phyloP scores from a whole-genome alignment of 2,113 vertebrate genomes.

The Grammomys dolichurus region DNA sequence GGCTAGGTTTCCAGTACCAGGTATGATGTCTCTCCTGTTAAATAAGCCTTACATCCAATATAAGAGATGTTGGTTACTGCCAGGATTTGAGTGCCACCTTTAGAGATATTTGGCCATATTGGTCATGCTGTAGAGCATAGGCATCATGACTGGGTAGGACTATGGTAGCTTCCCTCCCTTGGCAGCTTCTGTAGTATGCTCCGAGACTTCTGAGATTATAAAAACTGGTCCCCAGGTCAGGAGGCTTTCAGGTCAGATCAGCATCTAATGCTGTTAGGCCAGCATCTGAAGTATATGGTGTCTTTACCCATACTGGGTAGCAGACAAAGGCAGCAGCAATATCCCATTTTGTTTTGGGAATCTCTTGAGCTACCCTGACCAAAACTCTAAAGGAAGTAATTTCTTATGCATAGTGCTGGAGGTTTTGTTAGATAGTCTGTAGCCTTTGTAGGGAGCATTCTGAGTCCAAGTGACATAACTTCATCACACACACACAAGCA shows the following conservation, averaged over 20 bases:
- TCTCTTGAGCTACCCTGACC: background rate
- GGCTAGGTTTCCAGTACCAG: background rate
- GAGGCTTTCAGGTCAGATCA: background rate
- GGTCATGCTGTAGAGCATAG: background rate
- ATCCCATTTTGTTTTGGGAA: background rate
- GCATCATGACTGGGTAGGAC: background rate
- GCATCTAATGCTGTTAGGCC: background rate
- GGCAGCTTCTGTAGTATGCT: background rate
- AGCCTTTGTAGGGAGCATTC: background rate
- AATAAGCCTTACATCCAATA: background rate
- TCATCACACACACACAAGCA: background rate
- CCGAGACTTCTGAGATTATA: background rate
- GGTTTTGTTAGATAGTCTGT: background rate
- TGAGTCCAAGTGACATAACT: background rate
- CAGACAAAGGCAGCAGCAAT: background rate
- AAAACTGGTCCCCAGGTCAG: background rate
- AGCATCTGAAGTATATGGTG: background rate
- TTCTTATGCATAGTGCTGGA: background rate
- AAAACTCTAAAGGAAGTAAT: background rate
- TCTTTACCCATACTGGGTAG: background rate
- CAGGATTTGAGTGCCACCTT: background rate
- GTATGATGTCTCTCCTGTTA: background rate
- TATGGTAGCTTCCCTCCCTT: background rate
- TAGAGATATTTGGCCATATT: background rate
- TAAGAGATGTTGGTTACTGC: background rate